These are phyloP conservation scores for Psittacula derbiana DNA, from an alignment of 2,797 vertebrate genomes.

Conservation along the genomic window DNA sequence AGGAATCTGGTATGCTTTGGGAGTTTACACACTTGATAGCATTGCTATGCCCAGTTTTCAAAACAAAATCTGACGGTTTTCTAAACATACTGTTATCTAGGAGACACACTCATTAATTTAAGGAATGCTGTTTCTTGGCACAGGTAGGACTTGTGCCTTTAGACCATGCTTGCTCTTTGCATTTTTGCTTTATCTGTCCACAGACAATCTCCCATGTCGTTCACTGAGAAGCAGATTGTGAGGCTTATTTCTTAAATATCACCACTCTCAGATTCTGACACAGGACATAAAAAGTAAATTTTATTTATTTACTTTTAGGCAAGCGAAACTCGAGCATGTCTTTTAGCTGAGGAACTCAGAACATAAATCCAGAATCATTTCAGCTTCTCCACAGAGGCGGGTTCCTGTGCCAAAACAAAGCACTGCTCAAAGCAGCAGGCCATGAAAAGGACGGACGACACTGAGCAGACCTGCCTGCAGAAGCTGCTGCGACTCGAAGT, in stretches of 20 bases:
- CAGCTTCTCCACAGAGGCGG: background rate
- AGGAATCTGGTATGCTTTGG: background rate
- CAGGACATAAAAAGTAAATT: background rate
- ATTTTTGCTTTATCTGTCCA: background rate
- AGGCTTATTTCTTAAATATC: background rate
- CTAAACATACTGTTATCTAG: background rate
- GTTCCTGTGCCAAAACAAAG: background rate
- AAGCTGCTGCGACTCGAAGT: rapidly evolving
- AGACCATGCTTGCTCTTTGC: background rate
- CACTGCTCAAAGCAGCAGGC: background rate
- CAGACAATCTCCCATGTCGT: background rate
- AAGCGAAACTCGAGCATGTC: background rate
- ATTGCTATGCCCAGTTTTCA: background rate
- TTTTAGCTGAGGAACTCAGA: background rate
- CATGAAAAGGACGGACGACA: background rate
- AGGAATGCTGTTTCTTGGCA: background rate
- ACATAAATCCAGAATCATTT: background rate
- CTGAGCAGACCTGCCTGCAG: background rate
- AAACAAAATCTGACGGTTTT: background rate
- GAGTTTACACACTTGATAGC: background rate
- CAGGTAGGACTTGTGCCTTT: background rate
- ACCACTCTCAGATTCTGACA: background rate
- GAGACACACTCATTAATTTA: background rate
- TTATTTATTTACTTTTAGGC: background rate
- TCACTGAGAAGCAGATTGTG: rapidly evolving